phyloP scores from a whole-genome alignment of 1,140 invertebrate species.

The Saccostrea echinata region DNA sequence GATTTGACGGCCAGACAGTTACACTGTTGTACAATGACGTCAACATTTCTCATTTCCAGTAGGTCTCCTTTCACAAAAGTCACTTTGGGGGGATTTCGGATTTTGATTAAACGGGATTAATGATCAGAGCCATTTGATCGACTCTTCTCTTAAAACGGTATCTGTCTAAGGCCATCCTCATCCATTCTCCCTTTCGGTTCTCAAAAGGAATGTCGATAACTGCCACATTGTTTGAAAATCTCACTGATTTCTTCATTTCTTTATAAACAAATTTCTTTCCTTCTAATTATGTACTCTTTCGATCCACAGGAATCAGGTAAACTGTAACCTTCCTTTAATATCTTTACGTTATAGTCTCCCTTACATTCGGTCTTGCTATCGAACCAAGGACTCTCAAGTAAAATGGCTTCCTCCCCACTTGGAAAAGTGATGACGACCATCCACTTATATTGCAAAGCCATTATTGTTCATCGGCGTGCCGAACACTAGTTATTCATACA shows the following conservation, averaged over 20 bases:
- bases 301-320: neutral
- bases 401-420: neutral
- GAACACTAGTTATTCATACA: neutral
- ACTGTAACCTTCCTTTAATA: constrained; percentile 4
- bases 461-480: neutral
- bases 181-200: constrained; percentile 4
- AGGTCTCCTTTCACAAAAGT: neutral
- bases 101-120: neutral
- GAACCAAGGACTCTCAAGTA: neutral
- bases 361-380: neutral
- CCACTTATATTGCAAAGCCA: neutral
- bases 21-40: neutral
- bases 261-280: neutral
- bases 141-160: neutral
- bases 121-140: neutral
- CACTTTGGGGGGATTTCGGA: too few relatives aligned
- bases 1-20: neutral
- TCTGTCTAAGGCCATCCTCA: neutral
- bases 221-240: neutral
- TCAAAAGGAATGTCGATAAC: neutral
- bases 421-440: neutral
- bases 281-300: neutral
- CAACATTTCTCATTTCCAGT: neutral
- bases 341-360: neutral
- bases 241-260: neutral